These are phyloP conservation scores for Ahaetulla prasina DNA, from an alignment of 2,113 vertebrate genomes.

Conservation along the genomic window DNA sequence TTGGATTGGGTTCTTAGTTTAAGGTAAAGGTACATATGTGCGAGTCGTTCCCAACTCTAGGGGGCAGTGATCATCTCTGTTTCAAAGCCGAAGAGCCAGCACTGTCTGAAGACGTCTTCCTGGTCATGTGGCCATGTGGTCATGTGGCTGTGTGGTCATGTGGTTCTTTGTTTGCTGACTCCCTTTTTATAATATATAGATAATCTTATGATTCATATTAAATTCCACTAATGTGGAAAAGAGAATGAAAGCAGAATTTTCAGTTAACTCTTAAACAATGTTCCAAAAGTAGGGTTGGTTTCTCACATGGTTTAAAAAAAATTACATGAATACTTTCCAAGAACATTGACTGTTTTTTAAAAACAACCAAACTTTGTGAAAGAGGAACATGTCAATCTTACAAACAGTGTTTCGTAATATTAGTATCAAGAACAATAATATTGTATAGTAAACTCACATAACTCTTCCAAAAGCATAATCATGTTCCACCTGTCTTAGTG, in stretches of 20 bases:
- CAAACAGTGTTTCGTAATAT: not conserved
- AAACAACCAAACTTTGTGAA: not conserved
- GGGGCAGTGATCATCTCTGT: too few species aligned
- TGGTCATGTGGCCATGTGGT: too few species aligned
- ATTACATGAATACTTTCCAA: not conserved
- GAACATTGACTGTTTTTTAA: not conserved
- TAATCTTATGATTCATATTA: not conserved
- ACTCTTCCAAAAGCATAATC: not conserved
- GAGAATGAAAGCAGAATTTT: not conserved
- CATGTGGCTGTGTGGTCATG: too few species aligned
- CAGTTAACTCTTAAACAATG: not conserved
- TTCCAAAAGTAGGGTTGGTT: not conserved
- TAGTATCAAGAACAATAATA: not conserved
- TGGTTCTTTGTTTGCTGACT: not conserved
- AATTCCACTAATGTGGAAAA: not conserved
- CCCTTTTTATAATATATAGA: not conserved
- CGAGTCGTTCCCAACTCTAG: too few species aligned
- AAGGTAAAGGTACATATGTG: too few species aligned
- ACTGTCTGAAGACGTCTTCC: too few species aligned
- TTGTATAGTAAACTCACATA: not conserved
- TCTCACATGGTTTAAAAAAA: not conserved
- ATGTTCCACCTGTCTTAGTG: not conserved
- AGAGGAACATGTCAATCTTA: not conserved
- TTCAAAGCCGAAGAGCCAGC: too few species aligned
- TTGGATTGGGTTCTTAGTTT: not conserved